Evolutionary conservation across 1,140 invertebrate genomes (phyloP).

Genomic region (Panulirus ornatus): DNA sequence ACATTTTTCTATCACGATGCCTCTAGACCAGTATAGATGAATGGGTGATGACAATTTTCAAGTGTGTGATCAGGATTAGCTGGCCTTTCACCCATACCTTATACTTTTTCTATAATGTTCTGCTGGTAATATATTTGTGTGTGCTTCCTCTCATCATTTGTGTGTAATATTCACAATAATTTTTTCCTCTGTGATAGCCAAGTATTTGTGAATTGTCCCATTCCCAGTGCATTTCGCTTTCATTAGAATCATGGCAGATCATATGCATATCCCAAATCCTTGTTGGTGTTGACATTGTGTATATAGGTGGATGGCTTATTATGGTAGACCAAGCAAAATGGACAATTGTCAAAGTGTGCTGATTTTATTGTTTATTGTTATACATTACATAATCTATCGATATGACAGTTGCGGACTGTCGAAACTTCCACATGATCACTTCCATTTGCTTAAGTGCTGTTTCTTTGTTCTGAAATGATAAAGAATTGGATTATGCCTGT

Average conservation of each 20-base stretch:
- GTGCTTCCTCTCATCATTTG: not conserved
- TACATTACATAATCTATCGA: not conserved
- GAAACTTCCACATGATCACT: not conserved
- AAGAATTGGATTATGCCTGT: not conserved
- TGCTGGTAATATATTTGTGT: not conserved
- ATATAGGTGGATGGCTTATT: not conserved
- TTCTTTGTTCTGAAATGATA: not conserved
- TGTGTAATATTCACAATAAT: not conserved
- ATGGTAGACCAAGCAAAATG: not conserved
- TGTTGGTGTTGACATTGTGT: conserved; percentile 6
- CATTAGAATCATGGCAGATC: not conserved
- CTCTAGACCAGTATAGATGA: not conserved
- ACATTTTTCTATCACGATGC: not conserved
- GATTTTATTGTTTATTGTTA: conserved; percentile 4
- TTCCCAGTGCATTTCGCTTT: not conserved
- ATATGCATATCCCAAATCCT: not conserved
- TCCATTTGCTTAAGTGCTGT: conserved; percentile 5
- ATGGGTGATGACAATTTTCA: not conserved
- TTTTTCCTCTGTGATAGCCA: not conserved
- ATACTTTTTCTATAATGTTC: not conserved
- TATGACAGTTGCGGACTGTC: too few species aligned
- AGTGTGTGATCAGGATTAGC: not conserved
- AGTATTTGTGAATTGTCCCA: conserved; percentile 1
- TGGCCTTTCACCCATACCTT: not conserved
- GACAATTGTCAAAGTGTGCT: not conserved